These are phyloP conservation scores for Marcusenius ussheri DNA, from an alignment of 2,113 vertebrate species.

Conservation along the genomic window DNA sequence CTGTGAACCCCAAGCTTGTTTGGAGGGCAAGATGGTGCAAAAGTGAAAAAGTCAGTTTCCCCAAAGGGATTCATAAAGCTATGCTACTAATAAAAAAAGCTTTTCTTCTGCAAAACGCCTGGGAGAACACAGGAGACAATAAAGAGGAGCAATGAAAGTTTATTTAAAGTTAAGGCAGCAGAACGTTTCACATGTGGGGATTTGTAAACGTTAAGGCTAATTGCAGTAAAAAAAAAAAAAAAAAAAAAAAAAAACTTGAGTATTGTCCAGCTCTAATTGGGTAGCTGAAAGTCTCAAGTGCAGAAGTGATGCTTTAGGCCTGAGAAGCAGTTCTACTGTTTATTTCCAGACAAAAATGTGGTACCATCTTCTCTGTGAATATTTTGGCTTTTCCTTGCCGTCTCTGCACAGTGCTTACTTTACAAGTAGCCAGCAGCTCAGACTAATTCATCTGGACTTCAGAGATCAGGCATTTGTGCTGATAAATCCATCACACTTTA, in stretches of 20 bases:
- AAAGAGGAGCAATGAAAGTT: neutral
- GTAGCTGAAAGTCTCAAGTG: neutral
- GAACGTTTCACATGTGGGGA: neutral
- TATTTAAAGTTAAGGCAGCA: neutral
- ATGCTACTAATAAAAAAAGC: neutral
- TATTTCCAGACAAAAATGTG: neutral
- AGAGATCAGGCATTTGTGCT: slow-evolving; percentile 17
- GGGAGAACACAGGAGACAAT: neutral
- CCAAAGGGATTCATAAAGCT: neutral
- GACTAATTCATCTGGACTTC: slow-evolving; percentile 16
- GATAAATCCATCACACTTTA: slow-evolving; percentile 31
- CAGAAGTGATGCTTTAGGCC: neutral
- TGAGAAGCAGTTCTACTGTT: neutral
- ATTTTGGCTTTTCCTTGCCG: neutral
- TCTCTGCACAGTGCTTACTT: slow-evolving; percentile 21
- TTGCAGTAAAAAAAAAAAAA: neutral
- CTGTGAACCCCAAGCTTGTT: neutral
- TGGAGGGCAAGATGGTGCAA: neutral
- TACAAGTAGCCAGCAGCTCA: slow-evolving; percentile 26
- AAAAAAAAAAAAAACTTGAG: neutral
- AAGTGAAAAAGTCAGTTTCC: neutral
- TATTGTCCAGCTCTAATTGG: neutral
- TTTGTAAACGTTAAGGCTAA: neutral
- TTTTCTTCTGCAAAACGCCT: neutral
- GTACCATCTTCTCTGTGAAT: neutral